phyloP scores from a whole-genome alignment of 1,140 invertebrate species.

The Antheraea mylitta region DNA sequence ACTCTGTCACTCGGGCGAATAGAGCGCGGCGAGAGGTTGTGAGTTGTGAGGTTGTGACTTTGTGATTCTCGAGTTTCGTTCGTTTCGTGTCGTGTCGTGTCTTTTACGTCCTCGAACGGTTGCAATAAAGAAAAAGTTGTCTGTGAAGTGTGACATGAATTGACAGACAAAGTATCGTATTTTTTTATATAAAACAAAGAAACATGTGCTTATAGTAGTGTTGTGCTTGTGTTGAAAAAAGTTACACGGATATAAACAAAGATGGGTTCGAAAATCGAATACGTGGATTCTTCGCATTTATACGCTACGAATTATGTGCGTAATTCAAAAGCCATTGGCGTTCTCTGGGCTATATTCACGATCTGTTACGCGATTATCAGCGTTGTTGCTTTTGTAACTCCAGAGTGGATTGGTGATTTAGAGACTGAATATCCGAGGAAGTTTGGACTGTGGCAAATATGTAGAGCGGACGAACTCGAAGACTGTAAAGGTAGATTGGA shows the following conservation, averaged over 20 bases:
- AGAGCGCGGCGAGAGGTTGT: conserved; percentile 61
- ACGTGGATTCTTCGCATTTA: conserved; percentile 92
- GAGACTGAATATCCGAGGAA: conserved; percentile 92
- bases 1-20: conserved; percentile 48
- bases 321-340: conserved; percentile 97
- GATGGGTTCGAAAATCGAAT: conserved; percentile 95
- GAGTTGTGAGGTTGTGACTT: conserved; percentile 21
- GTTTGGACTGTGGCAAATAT: conserved; percentile 95
- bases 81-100: conserved; percentile 59
- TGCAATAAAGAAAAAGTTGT: conserved; percentile 27
- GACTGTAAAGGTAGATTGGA: conserved; percentile 91
- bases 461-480: conserved; percentile 85
- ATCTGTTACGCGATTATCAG: conserved; percentile 98
- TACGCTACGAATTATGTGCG: conserved; percentile 96
- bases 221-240: conserved; percentile 35
- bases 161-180: conserved; percentile 8
- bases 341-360: conserved; percentile 97
- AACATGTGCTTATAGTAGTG: conserved; percentile 27
- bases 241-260: conserved; percentile 33
- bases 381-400: conserved; percentile 96
- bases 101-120: conserved; percentile 52
- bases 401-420: conserved; percentile 94
- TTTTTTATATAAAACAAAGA: neutral
- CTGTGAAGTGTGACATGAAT: conserved; percentile 6
- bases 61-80: conserved; percentile 32